Evolutionary conservation across 2,888 invertebrate species (phyloP).

Genomic region (Hirtodrosophila histrioides): DNA sequence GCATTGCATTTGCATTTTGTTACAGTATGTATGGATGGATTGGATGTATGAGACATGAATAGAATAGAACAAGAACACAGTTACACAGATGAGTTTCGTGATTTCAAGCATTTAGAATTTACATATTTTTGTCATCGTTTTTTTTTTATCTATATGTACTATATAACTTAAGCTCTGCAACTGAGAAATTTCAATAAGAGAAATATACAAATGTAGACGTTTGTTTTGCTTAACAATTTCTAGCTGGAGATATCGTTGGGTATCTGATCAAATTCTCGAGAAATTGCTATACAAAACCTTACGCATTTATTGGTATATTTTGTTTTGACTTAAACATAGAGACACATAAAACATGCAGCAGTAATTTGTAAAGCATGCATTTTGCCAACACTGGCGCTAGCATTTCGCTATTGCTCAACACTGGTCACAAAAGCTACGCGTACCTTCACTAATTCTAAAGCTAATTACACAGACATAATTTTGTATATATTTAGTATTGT

Average conservation of each 20-base stretch:
- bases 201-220: slow-evolving; percentile 69
- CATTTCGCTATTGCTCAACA: slow-evolving; percentile 54
- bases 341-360: slow-evolving; percentile 70
- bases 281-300: slow-evolving; percentile 68
- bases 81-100: slow-evolving; percentile 65
- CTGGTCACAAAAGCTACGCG: slow-evolving; percentile 66
- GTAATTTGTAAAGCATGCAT: slow-evolving; percentile 65
- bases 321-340: slow-evolving; percentile 47
- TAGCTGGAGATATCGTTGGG: not conserved
- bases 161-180: slow-evolving; percentile 73
- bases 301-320: slow-evolving; percentile 71
- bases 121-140: slow-evolving; percentile 5
- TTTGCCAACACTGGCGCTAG: slow-evolving; percentile 50
- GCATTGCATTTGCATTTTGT: slow-evolving; percentile 30
- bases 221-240: slow-evolving; percentile 66
- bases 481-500: slow-evolving; percentile 10
- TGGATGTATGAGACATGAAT: slow-evolving; percentile 47
- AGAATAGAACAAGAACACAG: slow-evolving; percentile 60
- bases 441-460: slow-evolving; percentile 50
- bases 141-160: slow-evolving; percentile 10
- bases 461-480: slow-evolving; percentile 42
- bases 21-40: slow-evolving; percentile 24
- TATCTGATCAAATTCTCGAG: slow-evolving; percentile 12
- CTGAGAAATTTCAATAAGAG: slow-evolving; percentile 52
- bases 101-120: slow-evolving; percentile 45